Evolutionary conservation across 1,140 invertebrate genomes (phyloP).

Genomic region (Diprion similis): DNA sequence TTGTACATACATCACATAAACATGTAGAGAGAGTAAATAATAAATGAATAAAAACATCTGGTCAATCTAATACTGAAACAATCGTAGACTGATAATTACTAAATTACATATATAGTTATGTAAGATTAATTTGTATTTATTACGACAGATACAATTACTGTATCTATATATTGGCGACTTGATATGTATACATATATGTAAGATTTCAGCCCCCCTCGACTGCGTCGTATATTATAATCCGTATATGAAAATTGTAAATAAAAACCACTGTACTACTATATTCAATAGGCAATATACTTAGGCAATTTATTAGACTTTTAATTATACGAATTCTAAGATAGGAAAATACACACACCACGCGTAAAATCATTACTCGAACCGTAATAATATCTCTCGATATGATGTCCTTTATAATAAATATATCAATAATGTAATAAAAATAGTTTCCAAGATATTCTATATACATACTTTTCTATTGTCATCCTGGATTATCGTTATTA

Average conservation of each 20-base stretch:
- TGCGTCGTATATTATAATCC: neutral
- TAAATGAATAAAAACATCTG: neutral
- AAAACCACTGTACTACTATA: neutral
- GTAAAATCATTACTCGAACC: neutral
- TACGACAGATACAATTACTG: neutral
- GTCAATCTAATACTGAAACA: neutral
- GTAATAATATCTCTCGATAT: slow-evolving; percentile 1
- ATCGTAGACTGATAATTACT: neutral
- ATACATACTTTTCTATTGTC: no score
- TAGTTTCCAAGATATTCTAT: no score
- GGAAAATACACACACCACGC: neutral
- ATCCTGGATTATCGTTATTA: no score
- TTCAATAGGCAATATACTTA: neutral
- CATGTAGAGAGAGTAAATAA: no score
- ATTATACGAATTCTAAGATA: neutral
- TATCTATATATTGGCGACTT: neutral
- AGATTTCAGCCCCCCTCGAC: neutral
- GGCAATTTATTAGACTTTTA: neutral
- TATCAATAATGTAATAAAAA: neutral
- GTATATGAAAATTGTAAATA: neutral
- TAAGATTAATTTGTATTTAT: neutral
- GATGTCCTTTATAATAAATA: slow-evolving; percentile 5
- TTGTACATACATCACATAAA: neutral
- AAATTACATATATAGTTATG: neutral
- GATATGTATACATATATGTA: neutral